phyloP scores from a whole-genome alignment of 2,113 vertebrate genomes.

The Protobothrops mucrosquamatus region DNA sequence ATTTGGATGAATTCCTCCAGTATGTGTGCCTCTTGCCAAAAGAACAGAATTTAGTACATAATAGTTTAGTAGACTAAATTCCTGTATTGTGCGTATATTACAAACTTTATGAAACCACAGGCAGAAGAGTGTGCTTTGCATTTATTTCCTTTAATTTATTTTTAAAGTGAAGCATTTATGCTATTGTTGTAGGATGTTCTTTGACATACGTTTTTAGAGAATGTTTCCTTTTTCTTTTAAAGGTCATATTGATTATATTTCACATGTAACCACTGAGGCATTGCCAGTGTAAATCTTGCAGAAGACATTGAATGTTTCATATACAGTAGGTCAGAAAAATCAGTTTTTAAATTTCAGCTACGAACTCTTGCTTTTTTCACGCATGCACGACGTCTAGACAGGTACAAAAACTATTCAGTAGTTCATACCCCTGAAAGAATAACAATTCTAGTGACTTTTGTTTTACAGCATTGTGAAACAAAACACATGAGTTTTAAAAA shows the following conservation, averaged over 20 bases:
- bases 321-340: not conserved
- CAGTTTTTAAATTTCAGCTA: constrained; percentile 15
- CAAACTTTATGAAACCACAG: not conserved
- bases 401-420: constrained; percentile 13
- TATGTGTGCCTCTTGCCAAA: constrained; percentile 35
- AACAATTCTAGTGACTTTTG: constrained; percentile 27
- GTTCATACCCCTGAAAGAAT: constrained; percentile 18
- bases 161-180: constrained; percentile 35
- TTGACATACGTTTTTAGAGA: constrained; percentile 15
- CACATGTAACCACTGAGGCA: not conserved
- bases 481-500: not conserved
- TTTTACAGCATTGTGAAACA: not conserved
- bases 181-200: constrained; percentile 24
- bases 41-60: constrained; percentile 22
- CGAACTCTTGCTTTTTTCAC: constrained; percentile 11
- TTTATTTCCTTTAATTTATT: constrained; percentile 11
- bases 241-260: not conserved
- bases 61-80: constrained; percentile 31
- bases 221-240: not conserved
- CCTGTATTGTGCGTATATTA: constrained; percentile 15
- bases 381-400: constrained; percentile 42
- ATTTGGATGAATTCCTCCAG: constrained; percentile 38
- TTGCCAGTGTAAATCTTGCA: not conserved
- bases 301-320: not conserved
- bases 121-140: not conserved